Conservation (phyloP, 2,888 invertebrate genomes). For the Allacma fusca region DNA sequence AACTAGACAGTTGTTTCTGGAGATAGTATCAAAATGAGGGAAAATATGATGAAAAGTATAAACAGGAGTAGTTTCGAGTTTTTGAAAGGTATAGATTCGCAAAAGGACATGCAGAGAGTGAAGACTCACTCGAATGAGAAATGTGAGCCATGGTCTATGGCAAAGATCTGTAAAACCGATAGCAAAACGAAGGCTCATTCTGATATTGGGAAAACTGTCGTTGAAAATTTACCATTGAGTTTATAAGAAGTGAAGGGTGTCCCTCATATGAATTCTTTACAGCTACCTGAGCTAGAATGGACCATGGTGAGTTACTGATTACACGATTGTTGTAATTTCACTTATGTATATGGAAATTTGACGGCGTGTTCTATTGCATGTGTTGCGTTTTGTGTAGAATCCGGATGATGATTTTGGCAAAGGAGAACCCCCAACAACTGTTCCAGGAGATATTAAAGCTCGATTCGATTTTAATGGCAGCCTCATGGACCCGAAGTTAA, state of each 20-base stretch:
- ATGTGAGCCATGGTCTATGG: constrained; percentile 54
- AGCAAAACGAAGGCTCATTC: constrained; percentile 47
- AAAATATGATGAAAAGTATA: constrained; percentile 29
- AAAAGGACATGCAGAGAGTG: not conserved
- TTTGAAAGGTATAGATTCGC: not conserved
- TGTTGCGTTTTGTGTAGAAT: not conserved
- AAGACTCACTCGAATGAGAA: not conserved
- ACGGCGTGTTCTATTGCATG: not conserved
- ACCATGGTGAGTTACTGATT: constrained; percentile 72
- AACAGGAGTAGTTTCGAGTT: constrained; percentile 17
- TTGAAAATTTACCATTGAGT: constrained; percentile 63
- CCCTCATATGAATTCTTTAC: constrained; percentile 86
- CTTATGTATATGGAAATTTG: constrained; percentile 2
- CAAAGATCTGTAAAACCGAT: no score
- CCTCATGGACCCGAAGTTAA: constrained; percentile 28
- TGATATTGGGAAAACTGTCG: constrained; percentile 49
- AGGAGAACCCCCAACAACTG: no score
- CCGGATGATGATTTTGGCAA: not conserved
- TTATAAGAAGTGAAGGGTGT: constrained; percentile 74
- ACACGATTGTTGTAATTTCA: no score
- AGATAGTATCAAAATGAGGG: constrained; percentile 28
- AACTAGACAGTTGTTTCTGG: constrained; percentile 6
- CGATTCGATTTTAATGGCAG: constrained; percentile 79
- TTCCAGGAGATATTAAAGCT: constrained; percentile 36
- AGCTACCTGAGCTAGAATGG: constrained; percentile 88